Evolutionary conservation across 1,140 invertebrate genomes (phyloP).

Genomic region (Caenorhabditis latens): DNA sequence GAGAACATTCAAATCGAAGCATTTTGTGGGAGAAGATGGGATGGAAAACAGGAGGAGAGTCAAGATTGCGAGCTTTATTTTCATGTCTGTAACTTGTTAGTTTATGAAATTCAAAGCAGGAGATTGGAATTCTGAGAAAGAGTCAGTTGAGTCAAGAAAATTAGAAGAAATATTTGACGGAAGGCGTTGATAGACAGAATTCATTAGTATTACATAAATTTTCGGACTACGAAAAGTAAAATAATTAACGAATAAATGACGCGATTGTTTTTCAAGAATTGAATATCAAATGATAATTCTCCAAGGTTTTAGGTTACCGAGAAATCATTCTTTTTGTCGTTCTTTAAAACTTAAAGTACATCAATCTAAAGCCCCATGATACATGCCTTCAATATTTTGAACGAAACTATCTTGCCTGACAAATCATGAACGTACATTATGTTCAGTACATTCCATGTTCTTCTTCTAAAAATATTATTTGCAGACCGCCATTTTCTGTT

Average conservation of each 20-base stretch:
- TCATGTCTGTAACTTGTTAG: background rate
- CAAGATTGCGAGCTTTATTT: background rate
- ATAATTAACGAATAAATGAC: background rate
- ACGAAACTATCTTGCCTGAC: no score
- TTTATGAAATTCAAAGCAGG: background rate
- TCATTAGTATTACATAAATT: no score
- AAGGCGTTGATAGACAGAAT: background rate
- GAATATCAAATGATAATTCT: slow-evolving; percentile 1
- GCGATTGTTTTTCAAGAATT: background rate
- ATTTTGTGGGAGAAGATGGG: background rate
- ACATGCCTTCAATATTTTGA: no score
- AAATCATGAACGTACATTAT: background rate
- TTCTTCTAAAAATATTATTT: background rate
- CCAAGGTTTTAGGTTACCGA: background rate
- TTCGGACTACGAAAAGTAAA: no score
- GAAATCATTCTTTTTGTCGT: no score
- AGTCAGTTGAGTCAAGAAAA: background rate
- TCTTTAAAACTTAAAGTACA: no score
- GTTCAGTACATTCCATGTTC: background rate
- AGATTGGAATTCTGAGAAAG: background rate
- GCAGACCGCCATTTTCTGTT: background rate
- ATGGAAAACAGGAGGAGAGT: background rate
- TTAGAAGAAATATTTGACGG: background rate
- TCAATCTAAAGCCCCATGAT: no score
- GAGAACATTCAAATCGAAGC: background rate